Conservation (phyloP, 2,797 vertebrate species). For the Leptoclinus maculatus region DNA sequence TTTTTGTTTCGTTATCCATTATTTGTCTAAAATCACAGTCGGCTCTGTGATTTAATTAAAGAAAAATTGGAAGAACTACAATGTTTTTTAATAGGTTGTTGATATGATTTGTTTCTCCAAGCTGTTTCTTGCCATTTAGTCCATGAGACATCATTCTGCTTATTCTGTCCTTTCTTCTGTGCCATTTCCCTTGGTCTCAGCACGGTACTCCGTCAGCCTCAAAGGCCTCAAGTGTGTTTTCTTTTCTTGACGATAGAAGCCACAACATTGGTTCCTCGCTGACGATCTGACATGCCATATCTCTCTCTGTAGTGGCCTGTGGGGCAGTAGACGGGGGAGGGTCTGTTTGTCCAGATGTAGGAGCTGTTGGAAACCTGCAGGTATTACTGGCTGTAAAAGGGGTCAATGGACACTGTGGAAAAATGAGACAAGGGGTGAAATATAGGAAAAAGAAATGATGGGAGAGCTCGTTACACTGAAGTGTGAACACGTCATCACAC, state of each 20-base stretch:
- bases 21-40: background rate
- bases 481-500: background rate
- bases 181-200: constrained; percentile 13
- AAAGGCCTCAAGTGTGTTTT: constrained; percentile 42
- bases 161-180: background rate
- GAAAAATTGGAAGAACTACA: background rate
- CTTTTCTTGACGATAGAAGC: constrained; percentile 32
- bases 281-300: constrained; percentile 38
- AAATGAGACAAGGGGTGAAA: constrained; percentile 32
- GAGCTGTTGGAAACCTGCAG: constrained; percentile 32
- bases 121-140: background rate
- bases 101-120: background rate
- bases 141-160: constrained; percentile 3
- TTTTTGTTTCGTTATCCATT: background rate
- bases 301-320: constrained; percentile 39
- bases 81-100: background rate
- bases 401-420: constrained; percentile 5
- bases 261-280: constrained; percentile 42
- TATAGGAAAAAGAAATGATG: constrained; percentile 8
- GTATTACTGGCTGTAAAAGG: constrained; percentile 25
- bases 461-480: constrained; percentile 1
- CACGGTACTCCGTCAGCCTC: constrained; percentile 17
- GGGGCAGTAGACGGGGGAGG: constrained; percentile 19
- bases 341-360: constrained; percentile 30
- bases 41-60: background rate